Evolutionary conservation across 2,797 vertebrate genomes (phyloP), one percentile per base, ranked within the genome.

Genomic region (Diplodus puntazzo): DNA sequence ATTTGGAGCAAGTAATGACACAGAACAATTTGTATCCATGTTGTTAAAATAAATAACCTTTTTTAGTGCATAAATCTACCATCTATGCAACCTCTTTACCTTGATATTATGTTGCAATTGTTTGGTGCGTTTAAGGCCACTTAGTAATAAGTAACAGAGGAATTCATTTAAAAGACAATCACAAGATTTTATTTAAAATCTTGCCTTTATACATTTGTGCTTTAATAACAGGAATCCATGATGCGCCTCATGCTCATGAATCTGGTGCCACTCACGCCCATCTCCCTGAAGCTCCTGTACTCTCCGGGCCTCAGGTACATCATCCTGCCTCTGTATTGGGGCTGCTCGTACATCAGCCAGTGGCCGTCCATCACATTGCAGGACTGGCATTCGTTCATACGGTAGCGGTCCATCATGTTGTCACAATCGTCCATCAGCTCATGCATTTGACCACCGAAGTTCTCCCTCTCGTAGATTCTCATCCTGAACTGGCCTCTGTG

Each of bases 311-410:
- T 94, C 85, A 94, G 34, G 90, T 94, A 95, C 77, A 85, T 87
- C 92, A 89, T 88, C 90, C 30, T 92, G 86, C 94, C 94, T 86
- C 79, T 92, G 92, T 68, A 94, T 7, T 93, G 21, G 74, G 93
- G 88, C 77, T 92, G 89, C 89, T 94, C 93, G 53, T 92, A 95
- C 88, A 94, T 86, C 90, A 95, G 91, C 94, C 94, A 94, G 88
- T 95, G 93, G 73, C 94, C 93, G 9, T 94, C 92, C 90, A 92
- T 88, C 90, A 89, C 91, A 27, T 92, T 3, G 86, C 93, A 93
- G 17, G 95, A 95, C 91, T 64, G 34, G 87, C 92, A 94, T 23
- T 91, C 91, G 11, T 69, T 77, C 92, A 93, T 93, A 5, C 79
- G 92, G 77, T 73, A 91, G 6, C 92, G 93, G 0, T 95, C 94